phyloP scores from a whole-genome alignment of 2,888 invertebrate species.

The Drosophila longiperda region DNA sequence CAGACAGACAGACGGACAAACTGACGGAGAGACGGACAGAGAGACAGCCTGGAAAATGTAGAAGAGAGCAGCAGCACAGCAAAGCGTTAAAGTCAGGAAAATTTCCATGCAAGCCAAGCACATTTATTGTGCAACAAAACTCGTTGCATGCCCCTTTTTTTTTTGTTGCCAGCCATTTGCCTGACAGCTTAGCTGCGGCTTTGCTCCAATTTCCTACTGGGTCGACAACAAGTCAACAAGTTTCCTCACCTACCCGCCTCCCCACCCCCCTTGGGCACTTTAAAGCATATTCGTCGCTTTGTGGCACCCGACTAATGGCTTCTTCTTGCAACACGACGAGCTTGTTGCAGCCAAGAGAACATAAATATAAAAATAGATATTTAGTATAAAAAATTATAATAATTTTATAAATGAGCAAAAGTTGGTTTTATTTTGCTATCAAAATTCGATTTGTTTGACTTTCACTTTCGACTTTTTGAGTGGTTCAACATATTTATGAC shows the following conservation, averaged over 20 bases:
- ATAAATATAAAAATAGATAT: no score
- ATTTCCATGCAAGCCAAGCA: conserved; percentile 49
- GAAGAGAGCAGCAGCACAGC: background rate
- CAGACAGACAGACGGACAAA: background rate
- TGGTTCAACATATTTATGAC: conserved; percentile 38
- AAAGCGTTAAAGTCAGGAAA: conserved; percentile 48
- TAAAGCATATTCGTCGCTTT: conserved; percentile 52
- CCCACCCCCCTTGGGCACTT: conserved; percentile 31
- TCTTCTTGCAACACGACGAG: conserved; percentile 67
- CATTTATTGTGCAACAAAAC: conserved; percentile 50
- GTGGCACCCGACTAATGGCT: conserved; percentile 77
- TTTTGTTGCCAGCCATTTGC: conserved; percentile 16
- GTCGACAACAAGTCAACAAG: conserved; percentile 58
- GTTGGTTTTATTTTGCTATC: background rate
- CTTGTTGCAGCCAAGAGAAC: background rate
- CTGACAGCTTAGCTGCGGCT: conserved; percentile 78
- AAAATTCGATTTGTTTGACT: conserved; percentile 21
- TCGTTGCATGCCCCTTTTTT: background rate
- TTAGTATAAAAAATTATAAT: no score
- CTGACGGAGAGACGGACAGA: background rate
- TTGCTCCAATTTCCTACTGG: conserved; percentile 76
- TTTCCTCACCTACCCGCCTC: conserved; percentile 13
- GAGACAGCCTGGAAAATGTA: background rate
- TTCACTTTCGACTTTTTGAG: conserved; percentile 24
- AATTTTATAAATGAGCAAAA: no score